A percentile compares a stretch with the other conserved stretches of the same genome.
Evolutionary conservation across 1,140 invertebrate genomes (phyloP).

Genomic region (Bombus picipes): DNA sequence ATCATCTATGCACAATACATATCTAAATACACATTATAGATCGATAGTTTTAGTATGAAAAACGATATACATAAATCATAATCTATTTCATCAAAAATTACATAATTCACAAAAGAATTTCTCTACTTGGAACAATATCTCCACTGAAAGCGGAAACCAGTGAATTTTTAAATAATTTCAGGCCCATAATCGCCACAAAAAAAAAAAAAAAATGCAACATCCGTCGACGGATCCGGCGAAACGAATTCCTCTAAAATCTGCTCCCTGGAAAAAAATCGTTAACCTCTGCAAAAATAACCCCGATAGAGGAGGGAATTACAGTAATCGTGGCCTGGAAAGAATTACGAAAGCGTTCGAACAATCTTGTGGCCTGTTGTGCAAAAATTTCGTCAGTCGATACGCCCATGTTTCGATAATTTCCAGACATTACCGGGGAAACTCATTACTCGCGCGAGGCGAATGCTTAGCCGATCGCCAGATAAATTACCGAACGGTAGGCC

Average conservation of each 20-base stretch:
- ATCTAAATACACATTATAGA: too few relatives aligned
- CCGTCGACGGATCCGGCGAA: background rate
- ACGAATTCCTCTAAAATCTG: background rate
- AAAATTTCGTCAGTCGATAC: constrained; percentile 29
- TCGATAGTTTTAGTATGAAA: background rate
- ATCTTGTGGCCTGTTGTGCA: background rate
- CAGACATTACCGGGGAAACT: constrained; percentile 13
- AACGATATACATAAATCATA: background rate
- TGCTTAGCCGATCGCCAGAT: constrained; percentile 68
- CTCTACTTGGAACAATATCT: background rate
- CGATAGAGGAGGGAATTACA: background rate
- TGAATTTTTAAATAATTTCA: background rate
- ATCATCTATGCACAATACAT: too few relatives aligned
- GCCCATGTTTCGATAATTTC: constrained; percentile 23
- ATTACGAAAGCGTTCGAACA: constrained; percentile 7
- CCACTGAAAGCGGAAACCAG: background rate
- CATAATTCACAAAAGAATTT: background rate
- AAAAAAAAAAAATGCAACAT: background rate
- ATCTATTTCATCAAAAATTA: background rate
- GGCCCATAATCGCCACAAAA: too few relatives aligned
- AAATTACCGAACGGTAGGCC: constrained; percentile 53
- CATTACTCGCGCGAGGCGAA: constrained; percentile 71
- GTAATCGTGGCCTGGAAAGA: background rate
- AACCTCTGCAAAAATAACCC: background rate
- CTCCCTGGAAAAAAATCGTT: background rate